Evolutionary conservation across 2,113 vertebrate genomes (phyloP), one percentile per base, ranked within the genome.

Genomic region (Macroglossus sobrinus): DNA sequence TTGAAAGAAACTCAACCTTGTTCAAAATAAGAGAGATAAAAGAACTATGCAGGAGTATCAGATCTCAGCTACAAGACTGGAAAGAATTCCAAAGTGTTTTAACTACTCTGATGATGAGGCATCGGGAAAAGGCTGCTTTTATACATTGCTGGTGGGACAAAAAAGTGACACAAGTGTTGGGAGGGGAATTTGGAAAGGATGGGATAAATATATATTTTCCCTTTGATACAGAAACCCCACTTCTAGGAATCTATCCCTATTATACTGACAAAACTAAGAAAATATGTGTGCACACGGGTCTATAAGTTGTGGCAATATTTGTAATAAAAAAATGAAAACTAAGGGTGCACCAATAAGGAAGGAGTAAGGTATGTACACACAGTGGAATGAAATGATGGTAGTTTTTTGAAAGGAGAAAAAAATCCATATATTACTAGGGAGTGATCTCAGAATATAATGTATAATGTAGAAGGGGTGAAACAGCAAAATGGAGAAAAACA

Each of bases 81-180:
- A 47, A 87, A n/a, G 16, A 30, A 2, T 15, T 19, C 26, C 2
- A 16, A 10, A 19, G 18, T 5, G 38, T 21, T 22, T 26, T 1
- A 11, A 4, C 10, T 8, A 2, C 30, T 38, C 15, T 9, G 2
- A 0, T 7, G 35, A 28, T 21, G 24, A 74, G 45, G 7, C 1
- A 12, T 3, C 4, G 5, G 9, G 8, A 7, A 38, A 7, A 26
- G 7, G 2, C 10, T 22, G 10, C 5, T 40, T 16, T 35, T 13
- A 9, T 7, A 2, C 12, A 1, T 13, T 10, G 33, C 19, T 10
- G 18, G 35, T 38, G 24, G 69, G n/a, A 24, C 19, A 0, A 15
- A 61, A 28, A 45, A 4, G 33, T 0, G 0, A 8, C 22, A 33
- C 0, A 0, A 7, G 14, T 14, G 4, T 18, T 4, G 3, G n/a